Conservation (phyloP, 2,113 vertebrate species). For the Cephalopterus ornatus region DNA sequence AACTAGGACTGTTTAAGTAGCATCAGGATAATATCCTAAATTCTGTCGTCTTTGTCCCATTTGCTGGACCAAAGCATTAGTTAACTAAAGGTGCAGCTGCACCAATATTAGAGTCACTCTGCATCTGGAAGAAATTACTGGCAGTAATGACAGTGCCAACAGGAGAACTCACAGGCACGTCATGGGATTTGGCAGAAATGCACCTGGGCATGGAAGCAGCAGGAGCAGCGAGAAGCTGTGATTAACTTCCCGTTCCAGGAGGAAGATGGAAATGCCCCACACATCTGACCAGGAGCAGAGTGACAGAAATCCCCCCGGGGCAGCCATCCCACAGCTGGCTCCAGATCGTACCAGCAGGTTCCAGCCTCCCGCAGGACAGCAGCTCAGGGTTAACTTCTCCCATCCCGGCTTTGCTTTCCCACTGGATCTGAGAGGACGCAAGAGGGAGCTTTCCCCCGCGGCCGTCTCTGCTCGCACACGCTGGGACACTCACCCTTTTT, state of each 20-base stretch:
- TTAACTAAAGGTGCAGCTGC: not conserved
- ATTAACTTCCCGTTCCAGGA: not conserved
- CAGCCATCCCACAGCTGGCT: not conserved
- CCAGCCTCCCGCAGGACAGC: not conserved
- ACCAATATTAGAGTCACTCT: fast-evolving
- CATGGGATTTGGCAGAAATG: not conserved
- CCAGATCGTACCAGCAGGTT: fast-evolving
- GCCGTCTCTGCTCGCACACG: fast-evolving
- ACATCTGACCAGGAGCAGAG: not conserved
- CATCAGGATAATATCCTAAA: not conserved
- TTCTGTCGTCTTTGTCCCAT: not conserved
- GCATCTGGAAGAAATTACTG: not conserved
- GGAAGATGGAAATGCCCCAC: not conserved
- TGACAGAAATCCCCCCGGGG: not conserved
- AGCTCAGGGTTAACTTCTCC: not conserved
- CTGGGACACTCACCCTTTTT: not conserved
- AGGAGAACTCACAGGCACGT: not conserved
- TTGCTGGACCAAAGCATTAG: not conserved
- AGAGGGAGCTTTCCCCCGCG: not conserved
- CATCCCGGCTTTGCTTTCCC: not conserved
- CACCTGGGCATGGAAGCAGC: fast-evolving
- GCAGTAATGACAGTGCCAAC: fast-evolving
- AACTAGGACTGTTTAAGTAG: not conserved
- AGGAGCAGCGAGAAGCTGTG: not conserved
- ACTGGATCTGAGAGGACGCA: fast-evolving